phyloP scores from a whole-genome alignment of 2,113 vertebrate species.

The Chaetura pelagica region DNA sequence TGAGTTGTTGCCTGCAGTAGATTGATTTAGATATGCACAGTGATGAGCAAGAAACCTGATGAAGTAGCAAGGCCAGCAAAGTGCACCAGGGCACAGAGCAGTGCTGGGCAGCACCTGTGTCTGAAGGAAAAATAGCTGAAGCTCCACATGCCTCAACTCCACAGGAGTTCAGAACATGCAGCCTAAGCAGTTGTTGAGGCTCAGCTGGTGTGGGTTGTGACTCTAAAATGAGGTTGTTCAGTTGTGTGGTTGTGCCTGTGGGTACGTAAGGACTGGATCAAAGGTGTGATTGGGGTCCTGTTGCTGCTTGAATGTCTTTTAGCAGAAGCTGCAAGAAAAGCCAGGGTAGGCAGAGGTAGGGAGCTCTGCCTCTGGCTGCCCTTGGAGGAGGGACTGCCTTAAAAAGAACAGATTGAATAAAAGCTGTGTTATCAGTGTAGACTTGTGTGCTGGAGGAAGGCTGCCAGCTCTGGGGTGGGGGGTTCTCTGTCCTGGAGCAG shows the following conservation, averaged over 20 bases:
- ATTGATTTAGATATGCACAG: not conserved
- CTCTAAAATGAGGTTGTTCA: not conserved
- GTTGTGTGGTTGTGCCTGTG: not conserved
- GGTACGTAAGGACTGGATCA: not conserved
- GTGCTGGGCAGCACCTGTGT: rapidly evolving
- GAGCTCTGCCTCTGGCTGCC: not conserved
- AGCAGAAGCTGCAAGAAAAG: not conserved
- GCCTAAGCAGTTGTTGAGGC: not conserved
- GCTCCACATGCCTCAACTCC: not conserved
- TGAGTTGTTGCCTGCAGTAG: not conserved
- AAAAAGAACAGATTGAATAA: not conserved
- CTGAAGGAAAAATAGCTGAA: not conserved
- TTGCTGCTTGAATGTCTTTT: not conserved
- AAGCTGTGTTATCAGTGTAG: not conserved
- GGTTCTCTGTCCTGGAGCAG: not conserved
- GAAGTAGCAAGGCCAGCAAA: not conserved
- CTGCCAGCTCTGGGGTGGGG: not conserved
- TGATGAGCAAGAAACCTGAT: not conserved
- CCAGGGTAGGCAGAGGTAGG: not conserved
- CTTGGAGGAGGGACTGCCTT: not conserved
- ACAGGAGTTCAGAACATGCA: not conserved
- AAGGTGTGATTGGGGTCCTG: not conserved
- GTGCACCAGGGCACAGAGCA: not conserved
- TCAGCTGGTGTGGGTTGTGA: not conserved
- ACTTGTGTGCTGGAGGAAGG: not conserved